These are phyloP conservation scores for Mythimna impura DNA, from an alignment of 2,888 invertebrate genomes.

Conservation along the genomic window DNA sequence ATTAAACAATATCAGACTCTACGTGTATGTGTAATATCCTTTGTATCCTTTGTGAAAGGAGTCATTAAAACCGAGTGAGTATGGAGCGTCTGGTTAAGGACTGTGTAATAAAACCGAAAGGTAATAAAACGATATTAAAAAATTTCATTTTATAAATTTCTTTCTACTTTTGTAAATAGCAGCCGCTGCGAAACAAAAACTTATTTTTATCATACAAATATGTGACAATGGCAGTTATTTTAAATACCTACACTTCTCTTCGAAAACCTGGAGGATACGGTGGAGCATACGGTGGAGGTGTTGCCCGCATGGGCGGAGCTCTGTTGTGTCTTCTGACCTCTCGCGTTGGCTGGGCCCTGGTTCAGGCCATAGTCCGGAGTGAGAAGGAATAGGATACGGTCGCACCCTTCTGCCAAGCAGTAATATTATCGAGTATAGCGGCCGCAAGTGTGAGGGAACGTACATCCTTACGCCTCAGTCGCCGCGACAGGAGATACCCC, in stretches of 20 bases:
- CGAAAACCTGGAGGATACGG: too few relatives aligned
- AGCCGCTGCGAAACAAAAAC: not conserved
- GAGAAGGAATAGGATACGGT: too few relatives aligned
- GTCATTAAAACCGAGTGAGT: not conserved
- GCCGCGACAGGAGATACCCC: too few relatives aligned
- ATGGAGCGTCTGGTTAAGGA: not conserved
- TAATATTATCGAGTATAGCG: too few relatives aligned
- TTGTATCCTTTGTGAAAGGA: not conserved
- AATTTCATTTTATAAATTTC: not conserved
- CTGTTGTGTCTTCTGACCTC: too few relatives aligned
- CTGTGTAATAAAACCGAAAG: not conserved
- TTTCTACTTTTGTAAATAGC: not conserved
- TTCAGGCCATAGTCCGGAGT: too few relatives aligned
- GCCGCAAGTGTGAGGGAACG: too few relatives aligned
- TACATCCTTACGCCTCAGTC: too few relatives aligned
- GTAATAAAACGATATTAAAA: not conserved
- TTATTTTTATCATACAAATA: not conserved
- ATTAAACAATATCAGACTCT: conserved; percentile 1
- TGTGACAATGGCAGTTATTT: not conserved
- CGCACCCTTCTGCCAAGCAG: too few relatives aligned
- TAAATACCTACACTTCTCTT: not conserved
- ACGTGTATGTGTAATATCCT: not conserved
- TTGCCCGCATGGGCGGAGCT: too few relatives aligned
- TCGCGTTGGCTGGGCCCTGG: too few relatives aligned
- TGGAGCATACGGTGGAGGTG: too few relatives aligned